Conservation (phyloP, 2,888 invertebrate genomes). For the Campopleginae sp. region DNA sequence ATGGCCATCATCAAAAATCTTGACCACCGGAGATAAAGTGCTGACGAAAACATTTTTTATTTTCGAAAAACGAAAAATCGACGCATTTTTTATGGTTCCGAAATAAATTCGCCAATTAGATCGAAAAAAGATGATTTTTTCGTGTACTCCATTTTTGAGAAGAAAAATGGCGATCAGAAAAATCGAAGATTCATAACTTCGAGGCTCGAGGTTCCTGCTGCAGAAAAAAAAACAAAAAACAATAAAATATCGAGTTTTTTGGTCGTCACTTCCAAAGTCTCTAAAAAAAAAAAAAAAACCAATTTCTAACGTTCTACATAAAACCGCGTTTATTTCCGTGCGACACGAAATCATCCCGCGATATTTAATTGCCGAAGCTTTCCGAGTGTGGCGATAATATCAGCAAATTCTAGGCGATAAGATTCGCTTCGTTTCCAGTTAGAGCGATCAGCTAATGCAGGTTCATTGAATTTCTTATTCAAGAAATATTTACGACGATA, state of each 20-base stretch:
- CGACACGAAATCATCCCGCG: background rate
- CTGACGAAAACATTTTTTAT: background rate
- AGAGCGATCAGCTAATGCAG: slow-evolving; percentile 21
- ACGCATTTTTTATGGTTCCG: background rate
- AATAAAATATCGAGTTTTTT: background rate
- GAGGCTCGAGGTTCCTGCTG: background rate
- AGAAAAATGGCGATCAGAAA: background rate
- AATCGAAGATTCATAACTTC: background rate
- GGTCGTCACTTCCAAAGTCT: no score
- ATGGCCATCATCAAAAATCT: background rate
- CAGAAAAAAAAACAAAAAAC: background rate
- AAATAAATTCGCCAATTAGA: background rate
- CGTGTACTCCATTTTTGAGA: background rate
- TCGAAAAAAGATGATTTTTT: background rate
- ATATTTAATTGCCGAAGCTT: background rate
- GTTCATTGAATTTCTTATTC: slow-evolving; percentile 53
- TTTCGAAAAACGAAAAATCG: background rate
- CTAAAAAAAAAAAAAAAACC: background rate
- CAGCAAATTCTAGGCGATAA: background rate
- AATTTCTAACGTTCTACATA: background rate
- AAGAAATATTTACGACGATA: slow-evolving; percentile 30
- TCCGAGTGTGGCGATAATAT: background rate
- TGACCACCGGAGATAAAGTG: background rate
- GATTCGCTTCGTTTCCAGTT: slow-evolving; percentile 25
- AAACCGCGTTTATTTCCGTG: background rate